Conservation (phyloP, 2,888 invertebrate species). For the Oligia strigilis region DNA sequence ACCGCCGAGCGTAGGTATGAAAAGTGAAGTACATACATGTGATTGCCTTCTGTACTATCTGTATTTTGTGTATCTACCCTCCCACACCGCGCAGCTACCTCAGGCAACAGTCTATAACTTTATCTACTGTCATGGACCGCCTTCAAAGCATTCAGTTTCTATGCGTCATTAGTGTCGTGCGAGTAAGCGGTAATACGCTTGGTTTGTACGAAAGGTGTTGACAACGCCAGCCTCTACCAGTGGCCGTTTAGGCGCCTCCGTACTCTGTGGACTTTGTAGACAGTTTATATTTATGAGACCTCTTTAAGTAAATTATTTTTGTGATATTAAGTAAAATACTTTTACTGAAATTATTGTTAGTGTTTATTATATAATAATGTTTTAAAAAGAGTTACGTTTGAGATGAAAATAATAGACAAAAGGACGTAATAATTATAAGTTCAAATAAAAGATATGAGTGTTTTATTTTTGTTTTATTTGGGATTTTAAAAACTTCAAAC, state of each 20-base stretch:
- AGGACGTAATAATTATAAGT: slow-evolving; percentile 90
- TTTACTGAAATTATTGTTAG: slow-evolving; percentile 30
- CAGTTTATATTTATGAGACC: slow-evolving; percentile 8
- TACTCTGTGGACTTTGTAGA: not conserved
- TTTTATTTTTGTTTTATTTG: slow-evolving; percentile 30
- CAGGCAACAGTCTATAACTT: no score
- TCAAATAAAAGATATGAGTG: slow-evolving; percentile 74
- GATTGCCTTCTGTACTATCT: no score
- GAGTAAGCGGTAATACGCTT: not conserved
- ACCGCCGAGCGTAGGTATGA: no score
- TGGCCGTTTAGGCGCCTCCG: not conserved
- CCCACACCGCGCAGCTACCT: no score
- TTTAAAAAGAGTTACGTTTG: slow-evolving; percentile 5
- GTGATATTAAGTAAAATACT: slow-evolving; percentile 38
- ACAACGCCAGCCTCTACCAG: no score
- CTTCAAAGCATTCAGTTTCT: not conserved
- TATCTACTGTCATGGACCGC: not conserved
- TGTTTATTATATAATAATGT: not conserved
- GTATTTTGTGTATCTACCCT: no score
- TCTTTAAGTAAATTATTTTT: slow-evolving; percentile 25
- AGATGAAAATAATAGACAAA: slow-evolving; percentile 27
- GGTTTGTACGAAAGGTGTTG: not conserved
- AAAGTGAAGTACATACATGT: no score
- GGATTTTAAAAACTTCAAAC: no score
- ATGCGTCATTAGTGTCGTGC: not conserved